These are phyloP conservation scores for Ommatoiulus sabulosus DNA, from an alignment of 2,888 invertebrate genomes.

Conservation along the genomic window DNA sequence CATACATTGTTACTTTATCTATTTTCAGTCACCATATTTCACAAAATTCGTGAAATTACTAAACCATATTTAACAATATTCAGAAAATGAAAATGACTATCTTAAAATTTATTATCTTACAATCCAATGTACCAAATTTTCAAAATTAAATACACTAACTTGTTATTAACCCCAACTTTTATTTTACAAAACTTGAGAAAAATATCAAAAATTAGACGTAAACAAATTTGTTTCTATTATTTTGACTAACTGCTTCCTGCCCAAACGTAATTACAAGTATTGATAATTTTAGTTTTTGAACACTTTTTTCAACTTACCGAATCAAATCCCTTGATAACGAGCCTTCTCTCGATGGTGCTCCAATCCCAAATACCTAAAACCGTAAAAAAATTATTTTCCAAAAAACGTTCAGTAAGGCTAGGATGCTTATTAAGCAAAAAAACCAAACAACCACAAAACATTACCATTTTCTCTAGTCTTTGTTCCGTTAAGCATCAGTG, in stretches of 20 bases:
- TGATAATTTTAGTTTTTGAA: background rate
- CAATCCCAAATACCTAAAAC: slow-evolving; percentile 29
- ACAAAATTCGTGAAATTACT: too few relatives aligned
- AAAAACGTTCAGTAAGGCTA: background rate
- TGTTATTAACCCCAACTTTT: too few relatives aligned
- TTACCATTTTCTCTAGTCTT: slow-evolving; percentile 46
- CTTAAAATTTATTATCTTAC: too few relatives aligned
- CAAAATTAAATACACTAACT: too few relatives aligned
- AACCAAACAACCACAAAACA: background rate
- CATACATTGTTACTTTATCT: too few relatives aligned
- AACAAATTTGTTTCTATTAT: too few relatives aligned
- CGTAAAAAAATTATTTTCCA: background rate
- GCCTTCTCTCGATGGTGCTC: background rate
- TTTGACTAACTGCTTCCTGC: too few relatives aligned
- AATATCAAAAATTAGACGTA: background rate
- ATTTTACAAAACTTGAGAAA: too few relatives aligned
- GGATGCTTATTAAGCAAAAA: background rate
- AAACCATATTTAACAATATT: too few relatives aligned
- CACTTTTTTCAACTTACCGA: slow-evolving; percentile 39
- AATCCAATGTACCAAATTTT: too few relatives aligned
- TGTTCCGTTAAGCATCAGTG: slow-evolving; percentile 48
- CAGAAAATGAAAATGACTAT: too few relatives aligned
- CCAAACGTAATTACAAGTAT: background rate
- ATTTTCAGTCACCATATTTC: too few relatives aligned
- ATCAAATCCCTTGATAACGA: slow-evolving; percentile 25